phyloP scores from a whole-genome alignment of 2,797 vertebrate genomes.

The Onychomys arenicola region DNA sequence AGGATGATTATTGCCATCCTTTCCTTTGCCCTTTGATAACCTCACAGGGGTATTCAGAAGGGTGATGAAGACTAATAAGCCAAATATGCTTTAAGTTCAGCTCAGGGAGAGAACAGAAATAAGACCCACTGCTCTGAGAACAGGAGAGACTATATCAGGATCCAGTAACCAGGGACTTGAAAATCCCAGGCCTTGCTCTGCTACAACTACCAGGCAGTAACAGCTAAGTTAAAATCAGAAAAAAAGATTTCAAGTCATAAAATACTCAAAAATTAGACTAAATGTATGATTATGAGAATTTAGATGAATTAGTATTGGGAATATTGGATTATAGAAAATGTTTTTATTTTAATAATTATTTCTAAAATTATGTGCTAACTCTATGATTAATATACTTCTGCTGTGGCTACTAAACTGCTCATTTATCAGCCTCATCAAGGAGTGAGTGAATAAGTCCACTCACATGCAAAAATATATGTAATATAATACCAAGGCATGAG shows the following conservation, averaged over 20 bases:
- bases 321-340: background rate
- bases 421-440: background rate
- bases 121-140: conserved; percentile 33
- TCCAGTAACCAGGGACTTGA: background rate
- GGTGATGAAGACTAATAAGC: conserved; percentile 78
- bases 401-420: background rate
- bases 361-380: conserved; percentile 9
- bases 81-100: conserved; percentile 45
- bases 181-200: background rate
- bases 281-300: conserved; percentile 27
- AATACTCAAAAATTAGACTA: conserved; percentile 5
- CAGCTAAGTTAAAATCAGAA: background rate
- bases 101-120: conserved; percentile 39
- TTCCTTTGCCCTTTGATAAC: conserved; percentile 77
- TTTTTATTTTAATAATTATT: conserved; percentile 8
- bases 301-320: background rate
- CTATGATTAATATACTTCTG: background rate
- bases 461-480: background rate
- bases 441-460: background rate
- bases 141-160: background rate
- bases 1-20: conserved; percentile 73
- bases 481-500: background rate
- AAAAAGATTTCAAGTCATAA: conserved; percentile 6
- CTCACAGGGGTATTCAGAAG: conserved; percentile 60
- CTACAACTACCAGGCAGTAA: background rate